Conservation (phyloP, 2,888 invertebrate species). For the Julus scanicus region DNA sequence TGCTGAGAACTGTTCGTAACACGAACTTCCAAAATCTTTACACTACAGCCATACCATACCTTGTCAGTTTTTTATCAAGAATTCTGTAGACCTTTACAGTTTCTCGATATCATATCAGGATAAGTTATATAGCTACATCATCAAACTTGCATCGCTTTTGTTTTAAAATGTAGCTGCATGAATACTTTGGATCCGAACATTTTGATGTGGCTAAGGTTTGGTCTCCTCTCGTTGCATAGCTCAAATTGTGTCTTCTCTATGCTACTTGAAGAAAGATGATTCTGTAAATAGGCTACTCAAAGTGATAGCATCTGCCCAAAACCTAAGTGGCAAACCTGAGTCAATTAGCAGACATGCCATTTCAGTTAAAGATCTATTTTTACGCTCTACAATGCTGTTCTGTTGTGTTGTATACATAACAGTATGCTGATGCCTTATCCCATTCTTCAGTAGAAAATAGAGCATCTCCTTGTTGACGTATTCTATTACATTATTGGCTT, state of each 20-base stretch:
- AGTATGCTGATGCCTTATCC: too few species aligned
- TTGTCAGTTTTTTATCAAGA: too few species aligned
- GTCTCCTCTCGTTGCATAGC: too few species aligned
- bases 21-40: too few species aligned
- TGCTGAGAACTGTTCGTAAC: too few species aligned
- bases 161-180: neutral
- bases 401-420: neutral
- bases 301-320: conserved; percentile 48
- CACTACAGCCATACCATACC: too few species aligned
- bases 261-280: neutral
- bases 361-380: too few species aligned
- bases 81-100: neutral
- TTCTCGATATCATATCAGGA: neutral
- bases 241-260: too few species aligned
- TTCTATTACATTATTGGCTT: too few species aligned
- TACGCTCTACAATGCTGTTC: too few species aligned
- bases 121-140: neutral
- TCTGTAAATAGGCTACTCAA: neutral
- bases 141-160: neutral
- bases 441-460: too few species aligned
- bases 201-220: neutral
- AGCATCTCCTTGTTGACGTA: too few species aligned
- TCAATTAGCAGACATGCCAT: conserved; percentile 50
- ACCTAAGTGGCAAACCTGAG: neutral
- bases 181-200: neutral